Percentiles rank a stretch among this genome's conserved stretches.
Evolutionary conservation across 2,113 vertebrate species (phyloP).

Genomic region (Recurvirostra avosetta): DNA sequence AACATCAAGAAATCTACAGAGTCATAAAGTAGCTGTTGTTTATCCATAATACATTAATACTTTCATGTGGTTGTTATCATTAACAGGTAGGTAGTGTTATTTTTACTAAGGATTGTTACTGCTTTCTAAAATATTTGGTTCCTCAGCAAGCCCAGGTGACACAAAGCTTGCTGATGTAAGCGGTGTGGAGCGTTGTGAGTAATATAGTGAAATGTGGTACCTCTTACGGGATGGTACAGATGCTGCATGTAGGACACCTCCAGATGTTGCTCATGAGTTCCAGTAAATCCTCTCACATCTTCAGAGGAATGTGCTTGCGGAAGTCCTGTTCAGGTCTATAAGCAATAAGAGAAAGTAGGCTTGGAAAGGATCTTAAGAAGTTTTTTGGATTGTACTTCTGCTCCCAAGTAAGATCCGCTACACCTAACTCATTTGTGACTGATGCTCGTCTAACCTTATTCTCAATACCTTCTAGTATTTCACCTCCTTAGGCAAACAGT

Average conservation of each 20-base stretch:
- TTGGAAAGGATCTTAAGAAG: background rate
- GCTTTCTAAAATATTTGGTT: background rate
- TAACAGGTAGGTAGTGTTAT: background rate
- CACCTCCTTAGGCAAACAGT: background rate
- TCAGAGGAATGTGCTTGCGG: background rate
- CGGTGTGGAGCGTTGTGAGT: background rate
- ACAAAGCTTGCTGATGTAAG: background rate
- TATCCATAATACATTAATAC: background rate
- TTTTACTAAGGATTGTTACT: background rate
- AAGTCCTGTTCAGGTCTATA: background rate
- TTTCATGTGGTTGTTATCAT: background rate
- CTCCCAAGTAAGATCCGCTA: background rate
- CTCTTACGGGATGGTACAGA: background rate
- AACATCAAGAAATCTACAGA: background rate
- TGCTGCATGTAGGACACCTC: accelerated
- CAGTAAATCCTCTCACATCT: background rate
- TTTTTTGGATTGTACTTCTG: background rate
- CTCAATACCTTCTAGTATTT: background rate
- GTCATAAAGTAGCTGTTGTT: background rate
- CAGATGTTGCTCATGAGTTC: background rate
- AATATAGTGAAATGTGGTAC: background rate
- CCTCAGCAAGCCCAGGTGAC: background rate
- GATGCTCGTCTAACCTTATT: background rate
- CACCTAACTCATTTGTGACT: background rate
- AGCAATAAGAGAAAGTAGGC: background rate